These are phyloP conservation scores for Heliornis fulica DNA, from an alignment of 2,113 vertebrate genomes.

Conservation along the genomic window DNA sequence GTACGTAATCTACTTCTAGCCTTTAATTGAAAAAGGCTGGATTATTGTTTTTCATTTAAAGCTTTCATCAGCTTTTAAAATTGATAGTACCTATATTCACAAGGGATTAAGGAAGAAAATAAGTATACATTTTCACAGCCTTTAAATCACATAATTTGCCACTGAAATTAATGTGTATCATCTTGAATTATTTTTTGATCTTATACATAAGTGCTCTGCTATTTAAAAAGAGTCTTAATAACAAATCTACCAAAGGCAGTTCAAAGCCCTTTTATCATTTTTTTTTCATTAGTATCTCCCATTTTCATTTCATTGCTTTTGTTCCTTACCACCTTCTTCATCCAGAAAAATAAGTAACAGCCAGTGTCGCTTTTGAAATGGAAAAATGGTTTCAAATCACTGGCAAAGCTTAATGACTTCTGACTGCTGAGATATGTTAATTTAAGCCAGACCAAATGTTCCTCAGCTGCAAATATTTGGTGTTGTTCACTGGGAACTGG, in stretches of 20 bases:
- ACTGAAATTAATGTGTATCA: constrained; percentile 51
- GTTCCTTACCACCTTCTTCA: constrained; percentile 65
- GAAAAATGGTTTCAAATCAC: constrained; percentile 84
- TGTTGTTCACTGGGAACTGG: constrained; percentile 82
- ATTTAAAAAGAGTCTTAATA: constrained; percentile 59
- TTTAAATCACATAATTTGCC: constrained; percentile 55
- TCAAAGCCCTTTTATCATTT: constrained; percentile 50
- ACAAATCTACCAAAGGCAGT: constrained; percentile 55
- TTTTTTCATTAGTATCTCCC: constrained; percentile 66
- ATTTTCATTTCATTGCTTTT: constrained; percentile 71
- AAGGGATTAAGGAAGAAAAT: constrained; percentile 48
- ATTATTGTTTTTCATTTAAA: constrained; percentile 55
- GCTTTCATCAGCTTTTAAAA: constrained; percentile 50
- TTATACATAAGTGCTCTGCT: constrained; percentile 39
- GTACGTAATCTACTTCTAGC: constrained; percentile 14
- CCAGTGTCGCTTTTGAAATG: constrained; percentile 77
- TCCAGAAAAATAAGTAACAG: constrained; percentile 74
- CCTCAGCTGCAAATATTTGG: constrained; percentile 86
- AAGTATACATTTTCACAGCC: constrained; percentile 34
- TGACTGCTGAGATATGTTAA: constrained; percentile 86
- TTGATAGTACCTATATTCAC: constrained; percentile 30
- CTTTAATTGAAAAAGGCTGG: constrained; percentile 57
- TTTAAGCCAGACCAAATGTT: constrained; percentile 85
- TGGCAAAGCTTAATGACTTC: constrained; percentile 83
- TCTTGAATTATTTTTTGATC: constrained; percentile 67